Evolutionary conservation across 2,113 vertebrate genomes (phyloP).

Genomic region (Lycocorax pyrrhopterus): DNA sequence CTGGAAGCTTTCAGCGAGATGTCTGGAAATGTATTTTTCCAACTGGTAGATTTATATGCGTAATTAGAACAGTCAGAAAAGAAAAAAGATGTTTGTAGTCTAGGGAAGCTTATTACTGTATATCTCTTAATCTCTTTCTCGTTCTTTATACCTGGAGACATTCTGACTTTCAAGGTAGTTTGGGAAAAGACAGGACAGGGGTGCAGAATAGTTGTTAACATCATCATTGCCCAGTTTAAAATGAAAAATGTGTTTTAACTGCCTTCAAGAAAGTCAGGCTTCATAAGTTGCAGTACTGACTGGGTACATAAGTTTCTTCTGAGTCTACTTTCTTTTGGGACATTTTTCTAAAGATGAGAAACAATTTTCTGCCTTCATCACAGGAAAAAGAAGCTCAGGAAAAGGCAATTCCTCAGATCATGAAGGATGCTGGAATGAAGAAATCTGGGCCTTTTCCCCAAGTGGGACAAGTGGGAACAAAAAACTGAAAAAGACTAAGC

Average conservation of each 20-base stretch:
- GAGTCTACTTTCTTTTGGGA: neutral
- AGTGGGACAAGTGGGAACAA: conserved; percentile 86
- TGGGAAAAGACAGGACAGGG: neutral
- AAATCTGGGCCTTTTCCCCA: conserved; percentile 85
- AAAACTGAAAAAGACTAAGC: conserved; percentile 93
- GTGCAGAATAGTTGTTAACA: neutral
- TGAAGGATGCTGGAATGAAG: conserved; percentile 92
- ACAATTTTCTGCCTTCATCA: conserved; percentile 18
- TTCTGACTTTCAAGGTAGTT: neutral
- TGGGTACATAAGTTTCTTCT: neutral
- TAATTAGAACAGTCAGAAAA: neutral
- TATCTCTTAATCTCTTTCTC: neutral
- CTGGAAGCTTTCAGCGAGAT: neutral
- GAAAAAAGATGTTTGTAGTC: neutral
- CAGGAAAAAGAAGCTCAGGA: conserved; percentile 94
- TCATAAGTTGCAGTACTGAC: neutral
- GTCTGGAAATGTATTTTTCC: neutral
- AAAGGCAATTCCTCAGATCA: conserved; percentile 89
- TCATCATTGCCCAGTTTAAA: neutral
- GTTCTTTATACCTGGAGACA: neutral
- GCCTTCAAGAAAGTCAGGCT: neutral
- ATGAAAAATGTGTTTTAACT: neutral
- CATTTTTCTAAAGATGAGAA: neutral
- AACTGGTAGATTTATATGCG: neutral
- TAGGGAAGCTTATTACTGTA: neutral